Percentiles rank a stretch among this genome's conserved stretches.
Evolutionary conservation across 2,888 invertebrate genomes (phyloP).

Genomic region (Crematogaster levior): DNA sequence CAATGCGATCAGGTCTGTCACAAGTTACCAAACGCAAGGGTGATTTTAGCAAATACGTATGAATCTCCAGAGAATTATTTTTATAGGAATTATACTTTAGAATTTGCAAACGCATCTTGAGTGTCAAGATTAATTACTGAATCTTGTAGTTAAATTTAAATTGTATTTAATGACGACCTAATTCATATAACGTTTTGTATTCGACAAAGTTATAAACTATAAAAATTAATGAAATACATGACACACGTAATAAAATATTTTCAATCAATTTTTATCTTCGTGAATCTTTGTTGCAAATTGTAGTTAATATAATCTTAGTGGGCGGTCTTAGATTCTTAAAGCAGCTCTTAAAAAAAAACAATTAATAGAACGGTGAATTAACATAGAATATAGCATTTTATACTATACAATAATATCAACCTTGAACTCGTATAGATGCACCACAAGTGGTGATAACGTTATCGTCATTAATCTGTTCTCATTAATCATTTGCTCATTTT

Average conservation of each 20-base stretch:
- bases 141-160: background rate
- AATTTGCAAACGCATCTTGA: background rate
- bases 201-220: background rate
- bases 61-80: background rate
- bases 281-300: background rate
- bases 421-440: background rate
- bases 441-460: background rate
- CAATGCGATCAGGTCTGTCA: constrained; percentile 18
- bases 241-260: background rate
- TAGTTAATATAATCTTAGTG: background rate
- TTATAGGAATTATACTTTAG: background rate
- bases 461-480: background rate
- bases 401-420: background rate
- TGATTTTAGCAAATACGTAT: background rate
- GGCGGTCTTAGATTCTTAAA: background rate
- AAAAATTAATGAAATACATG: background rate
- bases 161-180: background rate
- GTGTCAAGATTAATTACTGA: background rate
- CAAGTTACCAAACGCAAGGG: background rate
- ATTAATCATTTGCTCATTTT: background rate
- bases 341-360: background rate
- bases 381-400: background rate
- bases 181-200: background rate
- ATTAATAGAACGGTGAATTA: background rate
- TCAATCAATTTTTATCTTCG: constrained; percentile 10